Evolutionary conservation across 2,888 invertebrate species (phyloP).

Genomic region (Acleris laterana): DNA sequence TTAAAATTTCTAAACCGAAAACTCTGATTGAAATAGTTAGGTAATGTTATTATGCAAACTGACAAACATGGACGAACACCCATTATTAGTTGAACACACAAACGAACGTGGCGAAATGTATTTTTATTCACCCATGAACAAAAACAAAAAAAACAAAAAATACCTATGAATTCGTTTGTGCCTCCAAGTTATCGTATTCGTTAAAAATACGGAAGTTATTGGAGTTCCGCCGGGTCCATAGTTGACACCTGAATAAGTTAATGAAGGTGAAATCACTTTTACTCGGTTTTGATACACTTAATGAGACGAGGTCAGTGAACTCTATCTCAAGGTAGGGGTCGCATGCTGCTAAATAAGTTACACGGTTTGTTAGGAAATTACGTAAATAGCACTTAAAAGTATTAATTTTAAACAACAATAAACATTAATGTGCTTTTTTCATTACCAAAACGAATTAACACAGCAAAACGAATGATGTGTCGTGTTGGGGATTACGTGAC

Average conservation of each 20-base stretch:
- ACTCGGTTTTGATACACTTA: slow-evolving; percentile 23
- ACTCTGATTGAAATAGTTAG: too few relatives aligned
- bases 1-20: too few relatives aligned
- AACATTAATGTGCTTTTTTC: too few relatives aligned
- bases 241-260: slow-evolving; percentile 29
- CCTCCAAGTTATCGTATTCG: slow-evolving; percentile 36
- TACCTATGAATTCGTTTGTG: slow-evolving; percentile 37
- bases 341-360: too few relatives aligned
- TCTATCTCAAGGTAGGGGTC: too few relatives aligned
- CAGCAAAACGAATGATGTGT: too few relatives aligned
- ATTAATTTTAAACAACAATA: too few relatives aligned
- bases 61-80: slow-evolving; percentile 8
- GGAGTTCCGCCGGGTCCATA: slow-evolving; percentile 17
- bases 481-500: too few relatives aligned
- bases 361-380: too few relatives aligned
- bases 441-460: too few relatives aligned
- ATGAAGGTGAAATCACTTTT: slow-evolving; percentile 35
- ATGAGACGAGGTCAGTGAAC: slow-evolving; percentile 21
- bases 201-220: slow-evolving; percentile 31
- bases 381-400: too few relatives aligned
- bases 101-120: slow-evolving; percentile 20
- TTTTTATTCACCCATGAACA: slow-evolving; percentile 1
- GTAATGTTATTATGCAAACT: background rate
- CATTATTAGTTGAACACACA: slow-evolving; percentile 32
- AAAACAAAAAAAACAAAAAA: slow-evolving; percentile 8